A percentile compares a stretch with the other conserved stretches of the same genome.
These are phyloP conservation scores for Raja brachyura DNA, from an alignment of 2,113 vertebrate genomes.

Conservation along the genomic window DNA sequence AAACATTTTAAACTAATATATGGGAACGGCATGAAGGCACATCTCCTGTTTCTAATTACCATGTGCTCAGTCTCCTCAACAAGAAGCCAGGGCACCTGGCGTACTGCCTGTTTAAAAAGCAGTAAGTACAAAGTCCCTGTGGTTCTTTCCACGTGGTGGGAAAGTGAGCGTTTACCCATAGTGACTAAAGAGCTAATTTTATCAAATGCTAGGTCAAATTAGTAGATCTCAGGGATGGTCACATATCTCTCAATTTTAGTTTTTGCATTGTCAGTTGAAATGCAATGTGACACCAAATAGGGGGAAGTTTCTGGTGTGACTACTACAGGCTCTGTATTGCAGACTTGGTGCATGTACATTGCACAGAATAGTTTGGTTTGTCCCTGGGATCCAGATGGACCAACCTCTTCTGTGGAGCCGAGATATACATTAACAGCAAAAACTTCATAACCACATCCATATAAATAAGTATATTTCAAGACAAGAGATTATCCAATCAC, in stretches of 20 bases:
- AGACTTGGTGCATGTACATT: neutral
- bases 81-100: too few relatives aligned
- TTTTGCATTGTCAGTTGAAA: neutral
- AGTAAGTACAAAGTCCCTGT: too few relatives aligned
- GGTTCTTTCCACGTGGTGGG: too few relatives aligned
- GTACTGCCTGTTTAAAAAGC: too few relatives aligned
- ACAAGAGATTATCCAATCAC: neutral
- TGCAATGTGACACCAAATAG: neutral
- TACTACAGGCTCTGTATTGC: neutral
- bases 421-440: constrained; percentile 14
- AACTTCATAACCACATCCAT: neutral
- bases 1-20: too few relatives aligned
- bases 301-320: neutral
- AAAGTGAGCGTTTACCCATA: too few relatives aligned
- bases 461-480: constrained; percentile 11
- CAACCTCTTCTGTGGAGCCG: neutral
- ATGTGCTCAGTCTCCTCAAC: too few relatives aligned
- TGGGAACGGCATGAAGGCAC: too few relatives aligned
- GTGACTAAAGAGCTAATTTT: too few relatives aligned
- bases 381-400: constrained; percentile 22
- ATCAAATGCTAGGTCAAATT: too few relatives aligned
- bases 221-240: neutral
- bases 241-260: neutral
- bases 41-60: too few relatives aligned
- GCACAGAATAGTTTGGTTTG: neutral